These are phyloP conservation scores for Kryphioiulus occultus DNA, from an alignment of 2,888 invertebrate species.

Conservation along the genomic window DNA sequence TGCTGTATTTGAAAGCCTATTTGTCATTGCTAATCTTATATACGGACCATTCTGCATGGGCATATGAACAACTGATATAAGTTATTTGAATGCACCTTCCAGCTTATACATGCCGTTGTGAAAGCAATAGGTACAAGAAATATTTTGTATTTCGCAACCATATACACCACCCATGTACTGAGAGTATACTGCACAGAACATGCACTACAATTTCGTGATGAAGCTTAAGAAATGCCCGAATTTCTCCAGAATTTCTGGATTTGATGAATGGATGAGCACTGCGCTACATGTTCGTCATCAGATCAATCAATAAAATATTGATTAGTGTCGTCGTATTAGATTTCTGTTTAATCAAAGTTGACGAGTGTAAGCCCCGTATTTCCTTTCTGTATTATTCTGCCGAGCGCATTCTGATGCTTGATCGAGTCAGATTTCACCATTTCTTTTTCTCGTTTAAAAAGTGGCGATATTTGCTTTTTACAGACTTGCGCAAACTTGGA, in stretches of 20 bases:
- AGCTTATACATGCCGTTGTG: too few species aligned
- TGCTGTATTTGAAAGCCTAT: too few species aligned
- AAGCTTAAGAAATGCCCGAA: neutral
- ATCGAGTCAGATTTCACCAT: neutral
- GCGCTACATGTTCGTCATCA: neutral
- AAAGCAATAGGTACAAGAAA: too few species aligned
- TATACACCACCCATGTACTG: too few species aligned
- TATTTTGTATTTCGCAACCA: too few species aligned
- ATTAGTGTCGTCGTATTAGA: conserved; percentile 20
- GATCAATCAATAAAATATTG: conserved; percentile 36
- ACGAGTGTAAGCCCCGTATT: neutral
- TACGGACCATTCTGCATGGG: too few species aligned
- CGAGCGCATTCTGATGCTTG: neutral
- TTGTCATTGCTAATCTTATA: too few species aligned
- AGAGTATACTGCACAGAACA: neutral
- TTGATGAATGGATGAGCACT: neutral
- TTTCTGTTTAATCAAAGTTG: conserved; percentile 12
- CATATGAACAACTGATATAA: too few species aligned
- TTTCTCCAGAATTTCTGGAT: neutral
- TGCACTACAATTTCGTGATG: neutral
- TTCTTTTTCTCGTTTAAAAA: conserved; percentile 31
- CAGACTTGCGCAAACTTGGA: neutral
- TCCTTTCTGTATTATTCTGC: neutral
- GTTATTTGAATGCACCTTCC: too few species aligned
- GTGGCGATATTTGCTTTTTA: conserved; percentile 14